Evolutionary conservation across 2,113 vertebrate genomes (phyloP), one percentile per base, ranked within the genome.

Genomic region (Mustela nigripes): DNA sequence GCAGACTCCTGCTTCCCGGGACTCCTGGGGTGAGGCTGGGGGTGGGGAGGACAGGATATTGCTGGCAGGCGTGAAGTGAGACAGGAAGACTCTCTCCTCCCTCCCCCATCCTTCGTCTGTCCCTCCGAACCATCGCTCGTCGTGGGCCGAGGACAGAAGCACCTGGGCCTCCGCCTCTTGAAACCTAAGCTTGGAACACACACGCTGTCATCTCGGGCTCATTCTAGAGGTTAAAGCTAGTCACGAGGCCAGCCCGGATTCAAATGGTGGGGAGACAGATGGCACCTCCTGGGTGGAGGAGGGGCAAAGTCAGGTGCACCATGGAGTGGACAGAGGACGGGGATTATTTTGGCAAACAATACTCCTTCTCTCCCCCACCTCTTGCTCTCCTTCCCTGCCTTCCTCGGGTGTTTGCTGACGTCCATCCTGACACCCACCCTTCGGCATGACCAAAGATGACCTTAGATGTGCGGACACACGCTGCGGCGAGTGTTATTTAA

Each of bases 401-500:
- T 14, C n/a, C 16, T 2, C 9, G 31, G 18, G 15, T 74, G 28
- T 42, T 63, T 33, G 62, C 26, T 79, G 79, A 16, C 9, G 1
- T 36, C 53, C 56, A 15, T 22, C 58, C 48, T 36, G 58, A 60
- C 21, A 60, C 22, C 58, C 21, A 24, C 21, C 58, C 58, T 60
- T 24, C 10, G 58, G 8, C 58, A 24, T 24, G 60, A 42, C 31
- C 86, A 10, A 45, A 33, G 4, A 60, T 14, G 11, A 48, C 9
- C 24, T 21, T 28, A 36, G 33, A 42, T 39, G 18, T 39, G 0
- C 12, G 62, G 10, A 53, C 50, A 60, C 26, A 19, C 24, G 9
- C 7, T 2, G 18, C 0, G 4, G n/a, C 11, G 33, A 31, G n/a
- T 3, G 42, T 15, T 31, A 48, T 24, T 42, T 48, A 39, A 58